Percentiles rank a stretch among this genome's conserved stretches.
These are phyloP conservation scores for Drymonia ruficornis DNA, from an alignment of 2,888 invertebrate species.

Conservation along the genomic window DNA sequence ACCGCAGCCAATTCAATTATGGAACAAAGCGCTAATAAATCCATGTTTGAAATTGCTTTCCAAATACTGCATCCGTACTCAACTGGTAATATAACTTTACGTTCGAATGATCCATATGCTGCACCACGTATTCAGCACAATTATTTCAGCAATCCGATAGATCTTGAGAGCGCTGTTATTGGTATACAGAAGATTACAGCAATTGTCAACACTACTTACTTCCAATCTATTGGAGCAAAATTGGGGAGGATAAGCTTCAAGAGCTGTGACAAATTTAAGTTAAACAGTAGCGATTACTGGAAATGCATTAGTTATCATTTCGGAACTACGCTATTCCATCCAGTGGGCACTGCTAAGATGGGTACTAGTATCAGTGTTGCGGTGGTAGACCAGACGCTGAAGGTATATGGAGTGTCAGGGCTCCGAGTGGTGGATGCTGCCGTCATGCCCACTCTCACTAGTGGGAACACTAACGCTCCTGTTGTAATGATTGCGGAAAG, in stretches of 20 bases:
- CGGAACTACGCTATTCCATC: constrained; percentile 7
- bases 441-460: constrained; percentile 90
- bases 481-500: constrained; percentile 3
- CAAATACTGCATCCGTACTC: neutral
- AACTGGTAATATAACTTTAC: neutral
- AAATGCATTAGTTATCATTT: constrained; percentile 28
- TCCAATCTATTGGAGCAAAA: neutral
- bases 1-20: neutral
- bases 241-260: neutral
- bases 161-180: neutral
- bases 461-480: constrained; percentile 90
- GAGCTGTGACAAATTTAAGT: neutral
- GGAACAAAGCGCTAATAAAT: neutral
- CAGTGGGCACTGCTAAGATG: constrained; percentile 12
- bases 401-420: neutral
- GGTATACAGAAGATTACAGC: neutral
- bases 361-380: constrained; percentile 43
- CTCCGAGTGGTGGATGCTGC: constrained; percentile 64
- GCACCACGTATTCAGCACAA: neutral
- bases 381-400: neutral
- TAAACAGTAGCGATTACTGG: constrained; percentile 3
- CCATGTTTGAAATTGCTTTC: neutral
- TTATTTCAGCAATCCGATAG: neutral
- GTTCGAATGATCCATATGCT: neutral
- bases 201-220: constrained; percentile 4